Evolutionary conservation across 2,888 invertebrate genomes (phyloP), one percentile per base, ranked within the genome.

Genomic region (Seira musarum): DNA sequence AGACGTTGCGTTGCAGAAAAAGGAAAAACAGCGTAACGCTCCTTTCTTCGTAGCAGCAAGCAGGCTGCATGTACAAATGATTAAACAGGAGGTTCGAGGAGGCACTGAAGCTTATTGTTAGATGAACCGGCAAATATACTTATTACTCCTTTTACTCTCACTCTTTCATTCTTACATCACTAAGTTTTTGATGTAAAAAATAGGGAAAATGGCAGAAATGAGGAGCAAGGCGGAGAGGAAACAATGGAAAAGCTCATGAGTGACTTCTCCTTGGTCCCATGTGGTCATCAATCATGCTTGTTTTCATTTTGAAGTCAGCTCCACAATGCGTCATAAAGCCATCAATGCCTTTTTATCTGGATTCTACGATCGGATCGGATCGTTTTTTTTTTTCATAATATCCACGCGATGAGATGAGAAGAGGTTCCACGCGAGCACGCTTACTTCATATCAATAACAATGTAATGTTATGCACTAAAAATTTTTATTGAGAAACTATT

Each of bases 271-370:
- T 71, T 72, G 78, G 71, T 78, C 78, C 70, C 78, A 78, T 78
- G 72, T 78, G 78, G 78, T 78, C 78, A 78, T 78, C 78, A 78
- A 78, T 78, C 78, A 78, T 78, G 78, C 66, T 72, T 72, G 66
- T 78, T 78, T 78, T 78, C 78, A 78, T 78, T 78, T 72, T 67
- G 61, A 78, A 78, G 78, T 78, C 78, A 78, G 71, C 49, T 78
- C 30, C 78, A 72, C 78, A 78, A 78, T 72, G 67, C 72, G 72
- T 78, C 72, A 78, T 71, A 57, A 70, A 71, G 24, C 65, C 57
- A 78, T 78, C 78, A 78, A 78, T 78, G 67, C 60, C 61, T 70
- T 70, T 30, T 30, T 30, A 30, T 30, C 30, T 30, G 3, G 30
- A 30, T 30, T 30, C 30, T 8, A 30, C 8, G 30, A 30, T 30